Evolutionary conservation across 2,888 invertebrate species (phyloP).

Genomic region (Girardia tigrina): DNA sequence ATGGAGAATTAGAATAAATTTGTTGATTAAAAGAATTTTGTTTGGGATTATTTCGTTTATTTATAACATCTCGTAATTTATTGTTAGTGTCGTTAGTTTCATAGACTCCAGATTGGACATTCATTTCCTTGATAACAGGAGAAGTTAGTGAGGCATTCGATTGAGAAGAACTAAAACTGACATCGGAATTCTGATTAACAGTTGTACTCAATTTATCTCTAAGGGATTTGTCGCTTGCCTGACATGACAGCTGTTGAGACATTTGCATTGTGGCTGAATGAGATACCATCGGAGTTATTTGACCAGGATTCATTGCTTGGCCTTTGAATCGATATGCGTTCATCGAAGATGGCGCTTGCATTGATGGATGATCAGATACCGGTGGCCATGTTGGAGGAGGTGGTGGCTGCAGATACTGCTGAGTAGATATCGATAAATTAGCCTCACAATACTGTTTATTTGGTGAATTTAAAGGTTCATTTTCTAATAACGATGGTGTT

Average conservation of each 20-base stretch:
- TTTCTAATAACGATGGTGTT: not conserved
- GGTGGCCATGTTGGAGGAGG: conserved; percentile 7
- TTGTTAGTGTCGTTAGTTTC: not conserved
- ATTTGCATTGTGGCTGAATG: not conserved
- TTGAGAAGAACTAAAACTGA: not conserved
- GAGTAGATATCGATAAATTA: not conserved
- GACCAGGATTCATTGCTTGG: not conserved
- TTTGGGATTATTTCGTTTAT: not conserved
- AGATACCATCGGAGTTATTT: not conserved
- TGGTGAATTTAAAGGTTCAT: not conserved
- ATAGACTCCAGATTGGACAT: not conserved
- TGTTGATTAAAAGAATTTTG: not conserved
- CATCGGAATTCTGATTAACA: not conserved
- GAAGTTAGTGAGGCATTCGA: no score
- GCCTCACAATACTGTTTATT: conserved; percentile 19
- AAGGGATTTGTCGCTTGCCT: not conserved
- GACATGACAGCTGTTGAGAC: not conserved
- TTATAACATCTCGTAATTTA: not conserved
- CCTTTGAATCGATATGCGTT: not conserved
- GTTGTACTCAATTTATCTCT: not conserved
- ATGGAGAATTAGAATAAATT: not conserved
- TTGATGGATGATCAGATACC: not conserved
- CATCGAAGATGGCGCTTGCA: not conserved
- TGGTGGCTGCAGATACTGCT: conserved; percentile 24
- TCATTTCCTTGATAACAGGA: not conserved